Evolutionary conservation across 2,113 vertebrate species (phyloP).

Genomic region (Myotis davidii): DNA sequence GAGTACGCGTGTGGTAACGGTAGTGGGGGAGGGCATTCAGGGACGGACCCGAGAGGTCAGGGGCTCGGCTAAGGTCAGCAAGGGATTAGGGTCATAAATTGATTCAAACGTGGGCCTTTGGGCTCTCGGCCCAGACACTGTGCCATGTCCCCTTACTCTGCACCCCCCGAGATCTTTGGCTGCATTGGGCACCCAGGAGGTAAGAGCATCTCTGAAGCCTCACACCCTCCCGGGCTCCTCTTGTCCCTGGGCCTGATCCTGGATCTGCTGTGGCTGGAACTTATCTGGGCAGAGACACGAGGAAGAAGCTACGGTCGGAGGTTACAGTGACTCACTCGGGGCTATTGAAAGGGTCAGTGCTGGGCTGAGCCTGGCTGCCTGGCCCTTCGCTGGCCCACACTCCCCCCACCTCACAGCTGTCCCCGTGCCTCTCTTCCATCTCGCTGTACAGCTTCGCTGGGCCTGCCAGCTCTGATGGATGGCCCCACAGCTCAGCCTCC

Average conservation of each 20-base stretch:
- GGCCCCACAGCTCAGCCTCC: not conserved
- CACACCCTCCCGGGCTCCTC: not conserved
- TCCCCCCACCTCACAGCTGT: not conserved
- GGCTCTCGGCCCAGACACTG: not conserved
- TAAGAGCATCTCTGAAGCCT: not conserved
- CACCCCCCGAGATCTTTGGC: not conserved
- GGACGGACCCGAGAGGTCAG: not conserved
- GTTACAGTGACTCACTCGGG: not conserved
- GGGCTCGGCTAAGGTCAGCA: not conserved
- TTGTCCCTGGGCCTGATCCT: not conserved
- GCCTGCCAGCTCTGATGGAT: constrained; percentile 71
- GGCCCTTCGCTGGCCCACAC: not conserved
- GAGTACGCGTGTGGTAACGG: not conserved
- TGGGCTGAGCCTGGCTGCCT: not conserved
- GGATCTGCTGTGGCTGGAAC: not conserved
- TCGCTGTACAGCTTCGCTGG: not conserved
- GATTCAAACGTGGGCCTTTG: not conserved
- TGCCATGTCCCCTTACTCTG: not conserved
- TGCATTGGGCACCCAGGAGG: not conserved
- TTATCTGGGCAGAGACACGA: not conserved
- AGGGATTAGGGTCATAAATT: not conserved
- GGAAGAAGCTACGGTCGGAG: constrained; percentile 22
- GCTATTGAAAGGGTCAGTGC: not conserved
- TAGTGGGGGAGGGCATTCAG: not conserved
- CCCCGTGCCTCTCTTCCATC: not conserved